Evolutionary conservation across 2,797 vertebrate genomes (phyloP).

Genomic region (Sebastes kiyomatsui): DNA sequence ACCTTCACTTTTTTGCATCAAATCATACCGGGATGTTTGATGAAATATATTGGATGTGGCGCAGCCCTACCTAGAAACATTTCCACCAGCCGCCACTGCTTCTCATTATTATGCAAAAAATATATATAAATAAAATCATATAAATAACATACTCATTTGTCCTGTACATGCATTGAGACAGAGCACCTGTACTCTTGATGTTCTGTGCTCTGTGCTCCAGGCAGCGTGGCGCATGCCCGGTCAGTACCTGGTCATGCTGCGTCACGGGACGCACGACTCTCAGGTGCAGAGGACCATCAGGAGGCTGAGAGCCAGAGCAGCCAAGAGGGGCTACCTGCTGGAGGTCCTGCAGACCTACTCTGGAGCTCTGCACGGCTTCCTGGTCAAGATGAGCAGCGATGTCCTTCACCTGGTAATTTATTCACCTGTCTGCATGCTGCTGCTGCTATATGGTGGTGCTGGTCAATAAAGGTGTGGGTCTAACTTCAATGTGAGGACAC

Average conservation of each 20-base stretch:
- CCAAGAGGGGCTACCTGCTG: constrained; percentile 77
- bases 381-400: constrained; percentile 82
- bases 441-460: not conserved
- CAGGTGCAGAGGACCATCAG: constrained; percentile 75
- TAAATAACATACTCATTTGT: not conserved
- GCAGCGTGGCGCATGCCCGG: constrained; percentile 86
- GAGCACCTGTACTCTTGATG: not conserved
- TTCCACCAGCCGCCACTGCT: no score
- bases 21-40: no score
- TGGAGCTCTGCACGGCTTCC: constrained; percentile 81
- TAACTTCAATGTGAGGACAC: not conserved
- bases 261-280: constrained; percentile 63
- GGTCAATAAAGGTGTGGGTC: not conserved
- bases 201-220: constrained; percentile 66
- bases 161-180: not conserved
- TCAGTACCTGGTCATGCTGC: constrained; percentile 87
- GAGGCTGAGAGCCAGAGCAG: constrained; percentile 78
- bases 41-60: no score
- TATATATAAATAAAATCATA: not conserved
- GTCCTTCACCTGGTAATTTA: constrained; percentile 83
- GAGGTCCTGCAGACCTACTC: constrained; percentile 84
- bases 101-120: not conserved
- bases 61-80: no score
- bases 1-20: no score
- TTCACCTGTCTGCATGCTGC: not conserved